phyloP scores from a whole-genome alignment of 2,797 vertebrate genomes.

The Falco columbarius region DNA sequence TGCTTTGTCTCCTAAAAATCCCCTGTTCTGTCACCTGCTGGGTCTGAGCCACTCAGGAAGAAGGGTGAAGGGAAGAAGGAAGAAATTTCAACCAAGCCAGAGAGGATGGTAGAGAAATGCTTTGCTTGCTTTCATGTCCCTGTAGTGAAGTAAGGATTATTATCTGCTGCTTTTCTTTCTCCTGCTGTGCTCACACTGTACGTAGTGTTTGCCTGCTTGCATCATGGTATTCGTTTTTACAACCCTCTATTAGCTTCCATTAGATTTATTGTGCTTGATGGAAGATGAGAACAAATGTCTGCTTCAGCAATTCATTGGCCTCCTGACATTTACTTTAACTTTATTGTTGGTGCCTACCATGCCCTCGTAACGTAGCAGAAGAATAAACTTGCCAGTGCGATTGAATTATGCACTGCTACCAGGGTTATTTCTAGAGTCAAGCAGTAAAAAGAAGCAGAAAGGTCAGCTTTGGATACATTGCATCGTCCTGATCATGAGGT shows the following conservation, averaged over 20 bases:
- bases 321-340: conserved; percentile 66
- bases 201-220: conserved; percentile 24
- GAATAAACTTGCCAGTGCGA: conserved; percentile 29
- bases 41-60: background rate
- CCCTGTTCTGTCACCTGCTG: background rate
- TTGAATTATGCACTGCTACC: conserved; percentile 59
- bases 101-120: background rate
- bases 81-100: background rate
- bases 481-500: conserved; percentile 22
- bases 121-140: background rate
- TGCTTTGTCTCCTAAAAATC: background rate
- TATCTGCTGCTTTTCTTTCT: background rate
- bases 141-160: background rate
- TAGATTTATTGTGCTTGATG: conserved; percentile 54
- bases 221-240: conserved; percentile 56
- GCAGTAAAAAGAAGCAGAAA: conserved; percentile 40
- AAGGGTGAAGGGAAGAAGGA: background rate
- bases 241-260: conserved; percentile 41
- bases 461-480: conserved; percentile 32
- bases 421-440: conserved; percentile 34
- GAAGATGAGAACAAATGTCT: conserved; percentile 54
- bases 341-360: conserved; percentile 60
- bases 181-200: background rate
- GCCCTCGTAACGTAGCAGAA: background rate
- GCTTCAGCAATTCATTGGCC: conserved; percentile 58